phyloP scores from a whole-genome alignment of 1,140 invertebrate species.

The Brachionus paranguensis region DNA sequence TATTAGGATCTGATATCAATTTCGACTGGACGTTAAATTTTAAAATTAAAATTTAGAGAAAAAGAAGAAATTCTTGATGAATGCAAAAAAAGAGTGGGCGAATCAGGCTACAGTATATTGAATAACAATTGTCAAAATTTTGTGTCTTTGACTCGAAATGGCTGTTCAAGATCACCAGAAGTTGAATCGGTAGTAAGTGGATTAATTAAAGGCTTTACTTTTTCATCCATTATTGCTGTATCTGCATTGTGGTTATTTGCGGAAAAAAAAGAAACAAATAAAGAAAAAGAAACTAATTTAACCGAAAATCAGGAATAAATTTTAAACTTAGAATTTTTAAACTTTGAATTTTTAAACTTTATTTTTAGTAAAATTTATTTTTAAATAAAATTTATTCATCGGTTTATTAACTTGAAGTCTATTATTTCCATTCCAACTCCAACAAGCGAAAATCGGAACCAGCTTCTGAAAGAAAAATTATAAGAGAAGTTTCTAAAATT shows the following conservation, averaged over 20 bases:
- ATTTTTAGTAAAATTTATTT: neutral
- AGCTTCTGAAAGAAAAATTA: neutral
- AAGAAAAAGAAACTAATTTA: neutral
- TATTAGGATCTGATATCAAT: too few species aligned
- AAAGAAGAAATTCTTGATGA: constrained; percentile 2
- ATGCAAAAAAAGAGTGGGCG: neutral
- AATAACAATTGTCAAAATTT: constrained; percentile 10
- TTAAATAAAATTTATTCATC: neutral
- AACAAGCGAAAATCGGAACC: neutral
- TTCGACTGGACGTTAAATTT: too few species aligned
- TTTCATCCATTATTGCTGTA: neutral
- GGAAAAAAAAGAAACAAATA: neutral
- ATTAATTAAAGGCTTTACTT: too few species aligned
- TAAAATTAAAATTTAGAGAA: neutral
- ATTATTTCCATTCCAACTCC: constrained; percentile 37
- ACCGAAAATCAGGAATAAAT: neutral
- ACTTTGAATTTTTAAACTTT: neutral
- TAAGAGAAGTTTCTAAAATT: neutral
- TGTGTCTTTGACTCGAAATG: neutral
- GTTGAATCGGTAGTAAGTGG: neutral
- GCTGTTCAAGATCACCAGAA: neutral
- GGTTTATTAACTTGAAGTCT: neutral
- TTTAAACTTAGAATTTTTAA: neutral
- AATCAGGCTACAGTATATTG: neutral
- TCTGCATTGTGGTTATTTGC: neutral